Conservation (phyloP, 2,888 invertebrate genomes). For the Augiades crinisus region DNA sequence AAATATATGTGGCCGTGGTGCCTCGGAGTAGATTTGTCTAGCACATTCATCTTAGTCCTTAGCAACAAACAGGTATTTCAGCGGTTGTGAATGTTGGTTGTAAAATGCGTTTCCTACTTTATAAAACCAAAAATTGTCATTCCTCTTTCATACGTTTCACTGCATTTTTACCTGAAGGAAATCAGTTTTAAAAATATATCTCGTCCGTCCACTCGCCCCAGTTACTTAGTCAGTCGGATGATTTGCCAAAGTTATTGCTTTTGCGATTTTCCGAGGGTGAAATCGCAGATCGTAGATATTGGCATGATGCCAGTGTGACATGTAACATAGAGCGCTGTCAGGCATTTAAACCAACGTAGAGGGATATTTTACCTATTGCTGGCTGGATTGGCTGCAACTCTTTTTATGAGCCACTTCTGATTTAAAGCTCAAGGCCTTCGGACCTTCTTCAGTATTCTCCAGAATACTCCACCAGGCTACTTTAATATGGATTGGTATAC, state of each 20-base stretch:
- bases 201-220: constrained; percentile 6
- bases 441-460: too few relatives aligned
- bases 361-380: background rate
- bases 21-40: too few relatives aligned
- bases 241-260: constrained; percentile 29
- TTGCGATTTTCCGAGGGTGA: constrained; percentile 16
- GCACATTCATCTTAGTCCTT: too few relatives aligned
- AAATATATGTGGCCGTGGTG: too few relatives aligned
- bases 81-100: too few relatives aligned
- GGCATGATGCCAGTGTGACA: constrained; percentile 24
- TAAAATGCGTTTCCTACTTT: too few relatives aligned
- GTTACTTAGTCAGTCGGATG: constrained; percentile 24
- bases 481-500: too few relatives aligned
- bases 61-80: too few relatives aligned
- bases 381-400: background rate
- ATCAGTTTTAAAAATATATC: constrained; percentile 4
- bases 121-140: too few relatives aligned
- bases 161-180: background rate
- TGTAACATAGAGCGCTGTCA: constrained; percentile 20
- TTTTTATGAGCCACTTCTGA: background rate
- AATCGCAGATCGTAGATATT: constrained; percentile 23
- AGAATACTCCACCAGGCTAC: too few relatives aligned
- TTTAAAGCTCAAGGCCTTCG: too few relatives aligned
- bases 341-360: constrained; percentile 10
- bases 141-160: background rate